These are phyloP conservation scores for Platanista minor DNA, from an alignment of 2,113 vertebrate genomes.

Conservation along the genomic window DNA sequence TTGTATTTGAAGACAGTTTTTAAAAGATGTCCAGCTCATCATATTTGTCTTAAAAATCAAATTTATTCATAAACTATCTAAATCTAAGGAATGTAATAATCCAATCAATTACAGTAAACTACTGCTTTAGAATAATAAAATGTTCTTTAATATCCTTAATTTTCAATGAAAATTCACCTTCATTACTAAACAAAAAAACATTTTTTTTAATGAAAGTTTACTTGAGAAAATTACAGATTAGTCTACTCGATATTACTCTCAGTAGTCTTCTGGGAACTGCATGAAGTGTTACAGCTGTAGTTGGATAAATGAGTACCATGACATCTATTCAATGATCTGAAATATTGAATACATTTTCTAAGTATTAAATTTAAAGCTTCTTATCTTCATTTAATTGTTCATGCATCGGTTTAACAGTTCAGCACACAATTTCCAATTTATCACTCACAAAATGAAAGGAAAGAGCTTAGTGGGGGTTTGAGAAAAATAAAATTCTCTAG, in stretches of 20 bases:
- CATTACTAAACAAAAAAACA: neutral
- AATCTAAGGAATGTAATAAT: neutral
- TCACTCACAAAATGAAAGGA: conserved; percentile 63
- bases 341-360: conserved; percentile 48
- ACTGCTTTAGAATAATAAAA: neutral
- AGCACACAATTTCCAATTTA: conserved; percentile 69
- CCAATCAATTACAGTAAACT: neutral
- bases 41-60: neutral
- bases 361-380: conserved; percentile 68
- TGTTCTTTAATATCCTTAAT: neutral
- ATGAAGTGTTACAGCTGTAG: conserved; percentile 29
- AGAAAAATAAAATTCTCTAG: conserved; percentile 71
- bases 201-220: neutral
- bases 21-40: neutral
- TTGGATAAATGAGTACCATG: conserved; percentile 33
- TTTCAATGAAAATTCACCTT: neutral
- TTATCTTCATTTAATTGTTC: conserved; percentile 60
- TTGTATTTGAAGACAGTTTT: neutral
- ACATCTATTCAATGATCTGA: conserved; percentile 1
- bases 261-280: neutral
- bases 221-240: neutral
- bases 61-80: neutral
- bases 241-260: neutral
- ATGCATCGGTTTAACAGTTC: conserved; percentile 60
- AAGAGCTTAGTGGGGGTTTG: conserved; percentile 67